These are phyloP conservation scores for Sinella curviseta DNA, from an alignment of 1,140 invertebrate genomes.

Conservation along the genomic window DNA sequence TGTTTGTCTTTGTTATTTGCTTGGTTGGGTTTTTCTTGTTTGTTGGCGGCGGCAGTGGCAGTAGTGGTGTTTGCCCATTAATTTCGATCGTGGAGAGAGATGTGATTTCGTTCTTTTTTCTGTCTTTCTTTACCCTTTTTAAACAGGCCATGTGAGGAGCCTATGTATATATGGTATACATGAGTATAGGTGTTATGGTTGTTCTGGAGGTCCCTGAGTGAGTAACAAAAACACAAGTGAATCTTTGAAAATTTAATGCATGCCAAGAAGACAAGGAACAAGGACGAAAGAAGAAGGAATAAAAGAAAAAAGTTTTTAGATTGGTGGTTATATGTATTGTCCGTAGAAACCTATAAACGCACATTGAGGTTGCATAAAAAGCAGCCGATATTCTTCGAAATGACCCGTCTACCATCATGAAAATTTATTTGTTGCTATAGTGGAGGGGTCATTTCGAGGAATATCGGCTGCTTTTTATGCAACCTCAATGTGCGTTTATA, in stretches of 20 bases:
- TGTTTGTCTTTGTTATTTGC: not conserved
- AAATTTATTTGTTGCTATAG: too few species aligned
- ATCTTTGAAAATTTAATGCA: slow-evolving; percentile 28
- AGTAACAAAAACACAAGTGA: slow-evolving; percentile 27
- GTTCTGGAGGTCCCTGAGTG: slow-evolving; percentile 3
- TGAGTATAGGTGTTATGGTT: not conserved
- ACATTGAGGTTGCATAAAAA: too few species aligned
- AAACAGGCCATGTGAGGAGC: too few species aligned
- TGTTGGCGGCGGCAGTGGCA: too few species aligned
- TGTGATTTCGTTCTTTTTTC: slow-evolving; percentile 8
- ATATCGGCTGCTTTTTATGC: too few species aligned
- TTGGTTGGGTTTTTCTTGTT: slow-evolving; percentile 1
- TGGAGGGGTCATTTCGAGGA: too few species aligned
- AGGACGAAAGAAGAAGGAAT: not conserved
- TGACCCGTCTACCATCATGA: too few species aligned
- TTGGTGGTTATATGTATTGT: too few species aligned
- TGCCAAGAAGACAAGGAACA: not conserved
- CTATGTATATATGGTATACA: too few species aligned
- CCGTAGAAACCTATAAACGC: too few species aligned
- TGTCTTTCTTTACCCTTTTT: not conserved
- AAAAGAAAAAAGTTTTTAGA: not conserved
- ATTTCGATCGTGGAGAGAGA: slow-evolving; percentile 22
- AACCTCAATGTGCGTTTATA: too few species aligned
- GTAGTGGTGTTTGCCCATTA: slow-evolving; percentile 20
- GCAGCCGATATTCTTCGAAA: too few species aligned